Conservation (phyloP, 2,888 invertebrate species). For the Agrilus mali region DNA sequence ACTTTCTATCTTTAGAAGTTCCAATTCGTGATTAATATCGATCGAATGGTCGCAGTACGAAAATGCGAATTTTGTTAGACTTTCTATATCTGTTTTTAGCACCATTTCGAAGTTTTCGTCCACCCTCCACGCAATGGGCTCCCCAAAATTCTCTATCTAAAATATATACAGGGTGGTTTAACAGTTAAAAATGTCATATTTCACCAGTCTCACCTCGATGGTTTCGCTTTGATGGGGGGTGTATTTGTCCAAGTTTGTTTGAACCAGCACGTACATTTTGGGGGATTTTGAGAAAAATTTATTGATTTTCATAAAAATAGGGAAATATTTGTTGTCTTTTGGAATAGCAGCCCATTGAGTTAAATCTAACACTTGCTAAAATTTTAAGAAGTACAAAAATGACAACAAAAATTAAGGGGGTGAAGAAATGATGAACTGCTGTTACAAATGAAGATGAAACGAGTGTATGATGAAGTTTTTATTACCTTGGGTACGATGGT, state of each 20-base stretch:
- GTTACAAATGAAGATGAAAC: neutral
- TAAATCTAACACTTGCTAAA: conserved; percentile 33
- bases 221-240: conserved; percentile 26
- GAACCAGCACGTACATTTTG: conserved; percentile 22
- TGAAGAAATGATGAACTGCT: neutral
- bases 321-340: conserved; percentile 31
- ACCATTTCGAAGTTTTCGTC: conserved; percentile 62
- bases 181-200: too few species aligned
- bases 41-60: conserved; percentile 59
- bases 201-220: conserved; percentile 20
- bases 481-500: conserved; percentile 45
- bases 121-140: conserved; percentile 68
- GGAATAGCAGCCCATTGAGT: conserved; percentile 41
- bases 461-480: neutral
- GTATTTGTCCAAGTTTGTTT: conserved; percentile 25
- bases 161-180: conserved; percentile 12
- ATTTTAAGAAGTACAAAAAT: conserved; percentile 6
- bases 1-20: conserved; percentile 68
- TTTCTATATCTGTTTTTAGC: conserved; percentile 63
- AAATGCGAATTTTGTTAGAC: conserved; percentile 58
- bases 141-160: conserved; percentile 68
- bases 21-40: conserved; percentile 64
- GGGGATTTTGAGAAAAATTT: conserved; percentile 18
- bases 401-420: neutral
- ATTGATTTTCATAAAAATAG: conserved; percentile 23